Conservation (phyloP, 2,888 invertebrate genomes). For the Acanthosepion pharaonis region DNA sequence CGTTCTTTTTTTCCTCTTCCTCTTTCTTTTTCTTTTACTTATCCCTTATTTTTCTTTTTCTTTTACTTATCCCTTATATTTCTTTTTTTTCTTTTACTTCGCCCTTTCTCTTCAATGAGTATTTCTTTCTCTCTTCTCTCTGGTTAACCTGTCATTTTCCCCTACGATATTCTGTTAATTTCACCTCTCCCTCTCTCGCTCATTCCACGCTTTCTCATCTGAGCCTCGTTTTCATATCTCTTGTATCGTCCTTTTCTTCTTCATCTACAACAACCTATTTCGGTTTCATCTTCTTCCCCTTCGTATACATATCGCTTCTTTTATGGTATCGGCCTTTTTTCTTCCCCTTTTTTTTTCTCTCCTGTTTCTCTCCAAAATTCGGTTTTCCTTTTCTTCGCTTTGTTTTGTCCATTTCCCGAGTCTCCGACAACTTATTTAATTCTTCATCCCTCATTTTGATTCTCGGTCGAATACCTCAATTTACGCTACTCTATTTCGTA, state of each 20-base stretch:
- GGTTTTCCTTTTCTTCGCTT: background rate
- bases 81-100: too few species aligned
- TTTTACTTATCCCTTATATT: background rate
- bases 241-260: background rate
- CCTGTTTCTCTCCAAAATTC: background rate
- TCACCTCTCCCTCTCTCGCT: too few species aligned
- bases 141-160: too few species aligned
- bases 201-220: background rate
- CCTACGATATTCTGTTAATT: too few species aligned
- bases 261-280: background rate
- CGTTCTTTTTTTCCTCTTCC: too few species aligned
- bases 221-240: too few species aligned
- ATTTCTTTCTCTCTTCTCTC: too few species aligned
- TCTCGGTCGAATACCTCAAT: conserved; percentile 6
- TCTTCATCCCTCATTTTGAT: background rate
- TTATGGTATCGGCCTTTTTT: too few species aligned
- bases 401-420: background rate
- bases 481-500: conserved; percentile 33
- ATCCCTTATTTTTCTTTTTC: background rate
- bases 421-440: background rate
- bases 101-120: too few species aligned
- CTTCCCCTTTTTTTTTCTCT: too few species aligned
- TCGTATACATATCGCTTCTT: too few species aligned
- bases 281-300: background rate
- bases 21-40: too few species aligned